phyloP scores from a whole-genome alignment of 2,888 invertebrate species.

The Ophonus ardosiacus region DNA sequence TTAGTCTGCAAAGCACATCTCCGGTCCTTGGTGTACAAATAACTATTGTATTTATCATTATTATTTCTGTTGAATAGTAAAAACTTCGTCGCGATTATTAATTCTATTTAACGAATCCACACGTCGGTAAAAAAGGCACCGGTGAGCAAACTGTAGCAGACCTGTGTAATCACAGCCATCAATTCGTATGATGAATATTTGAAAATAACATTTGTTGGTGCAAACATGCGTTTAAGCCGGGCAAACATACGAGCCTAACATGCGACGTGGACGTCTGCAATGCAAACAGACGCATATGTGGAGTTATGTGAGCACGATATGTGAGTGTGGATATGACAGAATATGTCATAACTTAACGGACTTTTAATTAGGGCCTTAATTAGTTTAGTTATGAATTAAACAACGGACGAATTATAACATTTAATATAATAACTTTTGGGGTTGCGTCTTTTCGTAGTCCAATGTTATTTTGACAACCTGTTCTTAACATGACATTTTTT shows the following conservation, averaged over 20 bases:
- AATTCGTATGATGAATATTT: slow-evolving; percentile 44
- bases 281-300: not conserved
- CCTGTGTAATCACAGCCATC: not conserved
- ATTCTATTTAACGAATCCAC: not conserved
- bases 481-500: too few species aligned
- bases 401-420: not conserved
- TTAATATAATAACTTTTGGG: too few species aligned
- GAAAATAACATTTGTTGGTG: slow-evolving; percentile 32
- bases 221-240: slow-evolving; percentile 37
- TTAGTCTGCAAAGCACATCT: too few species aligned
- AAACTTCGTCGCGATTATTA: not conserved
- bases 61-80: too few species aligned
- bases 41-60: too few species aligned
- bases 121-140: not conserved
- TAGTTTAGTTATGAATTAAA: not conserved
- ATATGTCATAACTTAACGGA: not conserved
- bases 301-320: not conserved
- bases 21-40: too few species aligned
- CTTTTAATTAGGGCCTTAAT: not conserved
- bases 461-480: too few species aligned
- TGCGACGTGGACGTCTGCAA: not conserved
- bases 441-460: too few species aligned
- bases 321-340: not conserved
- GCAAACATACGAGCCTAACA: slow-evolving; percentile 3
- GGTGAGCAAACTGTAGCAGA: not conserved